A percentile compares a stretch with the other conserved stretches of the same genome.
Conservation (phyloP, 2,888 invertebrate genomes). For the Heliconius ethilla region DNA sequence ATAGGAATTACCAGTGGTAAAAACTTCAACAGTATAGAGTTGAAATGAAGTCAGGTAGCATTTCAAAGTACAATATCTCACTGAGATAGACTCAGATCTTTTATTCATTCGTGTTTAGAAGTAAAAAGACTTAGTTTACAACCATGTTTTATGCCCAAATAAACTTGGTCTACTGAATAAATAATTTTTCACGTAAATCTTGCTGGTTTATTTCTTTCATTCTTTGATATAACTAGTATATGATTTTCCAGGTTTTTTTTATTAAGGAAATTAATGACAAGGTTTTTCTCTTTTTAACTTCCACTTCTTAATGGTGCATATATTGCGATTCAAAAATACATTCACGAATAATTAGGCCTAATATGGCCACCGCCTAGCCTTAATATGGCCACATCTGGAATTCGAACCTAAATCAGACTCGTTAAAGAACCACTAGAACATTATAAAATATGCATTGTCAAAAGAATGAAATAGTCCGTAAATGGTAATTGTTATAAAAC, state of each 20-base stretch:
- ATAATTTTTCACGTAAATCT: conserved; percentile 31
- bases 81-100: conserved; percentile 8
- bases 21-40: not conserved
- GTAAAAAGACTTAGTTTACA: conserved; percentile 21
- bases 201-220: not conserved
- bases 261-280: not conserved
- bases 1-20: not conserved
- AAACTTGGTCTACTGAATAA: conserved; percentile 31
- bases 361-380: too few relatives aligned
- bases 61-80: conserved; percentile 10
- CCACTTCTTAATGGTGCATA: too few relatives aligned
- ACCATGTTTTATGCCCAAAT: conserved; percentile 28
- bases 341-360: not conserved
- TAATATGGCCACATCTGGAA: not conserved
- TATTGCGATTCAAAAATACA: not conserved
- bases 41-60: conserved; percentile 6
- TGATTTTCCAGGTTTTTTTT: not conserved
- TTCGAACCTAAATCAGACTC: not conserved
- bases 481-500: conserved; percentile 22
- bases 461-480: conserved; percentile 8
- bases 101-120: conserved; percentile 26
- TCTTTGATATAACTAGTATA: not conserved
- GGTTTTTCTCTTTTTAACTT: not conserved
- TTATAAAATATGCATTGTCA: conserved; percentile 5
- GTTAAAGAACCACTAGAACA: not conserved